Evolutionary conservation across 2,797 vertebrate species (phyloP).

Genomic region (Coregonus ussuriensis): DNA sequence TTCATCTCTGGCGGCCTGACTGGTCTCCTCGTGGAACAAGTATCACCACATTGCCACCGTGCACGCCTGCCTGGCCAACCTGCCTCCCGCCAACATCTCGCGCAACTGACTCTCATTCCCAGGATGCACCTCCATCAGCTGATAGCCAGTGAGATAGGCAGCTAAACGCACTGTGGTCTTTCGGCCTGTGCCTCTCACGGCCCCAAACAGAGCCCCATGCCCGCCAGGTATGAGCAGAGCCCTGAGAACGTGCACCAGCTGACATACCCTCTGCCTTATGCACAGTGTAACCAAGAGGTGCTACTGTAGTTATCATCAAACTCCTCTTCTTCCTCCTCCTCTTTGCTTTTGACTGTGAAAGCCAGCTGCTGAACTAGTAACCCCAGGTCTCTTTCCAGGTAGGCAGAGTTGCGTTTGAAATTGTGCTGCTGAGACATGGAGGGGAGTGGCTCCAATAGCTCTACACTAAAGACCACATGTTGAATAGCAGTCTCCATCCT

Average conservation of each 20-base stretch:
- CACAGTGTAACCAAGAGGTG: constrained; percentile 43
- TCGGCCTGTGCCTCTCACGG: constrained; percentile 74
- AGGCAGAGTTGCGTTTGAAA: constrained; percentile 46
- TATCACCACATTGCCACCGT: constrained; percentile 65
- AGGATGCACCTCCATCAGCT: constrained; percentile 72
- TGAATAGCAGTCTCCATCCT: constrained; percentile 38
- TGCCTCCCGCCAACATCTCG: constrained; percentile 70
- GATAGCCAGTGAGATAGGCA: constrained; percentile 63
- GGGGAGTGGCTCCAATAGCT: constrained; percentile 40
- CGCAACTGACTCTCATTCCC: constrained; percentile 62
- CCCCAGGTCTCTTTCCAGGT: constrained; percentile 66
- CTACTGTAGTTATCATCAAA: constrained; percentile 8
- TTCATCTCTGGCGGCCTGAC: constrained; percentile 62
- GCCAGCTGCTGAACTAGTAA: constrained; percentile 63
- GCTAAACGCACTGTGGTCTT: constrained; percentile 76
- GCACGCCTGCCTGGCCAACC: constrained; percentile 59
- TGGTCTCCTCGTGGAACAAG: constrained; percentile 73
- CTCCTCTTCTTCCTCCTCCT: constrained; percentile 27
- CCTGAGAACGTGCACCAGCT: constrained; percentile 77
- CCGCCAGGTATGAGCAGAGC: constrained; percentile 75
- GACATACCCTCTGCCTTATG: constrained; percentile 68
- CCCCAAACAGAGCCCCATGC: constrained; percentile 77
- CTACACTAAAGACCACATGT: constrained; percentile 70
- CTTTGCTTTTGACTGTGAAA: constrained; percentile 44
- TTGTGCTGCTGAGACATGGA: constrained; percentile 25